These are phyloP conservation scores for Lontra canadensis DNA, from an alignment of 2,113 vertebrate species.

Conservation along the genomic window DNA sequence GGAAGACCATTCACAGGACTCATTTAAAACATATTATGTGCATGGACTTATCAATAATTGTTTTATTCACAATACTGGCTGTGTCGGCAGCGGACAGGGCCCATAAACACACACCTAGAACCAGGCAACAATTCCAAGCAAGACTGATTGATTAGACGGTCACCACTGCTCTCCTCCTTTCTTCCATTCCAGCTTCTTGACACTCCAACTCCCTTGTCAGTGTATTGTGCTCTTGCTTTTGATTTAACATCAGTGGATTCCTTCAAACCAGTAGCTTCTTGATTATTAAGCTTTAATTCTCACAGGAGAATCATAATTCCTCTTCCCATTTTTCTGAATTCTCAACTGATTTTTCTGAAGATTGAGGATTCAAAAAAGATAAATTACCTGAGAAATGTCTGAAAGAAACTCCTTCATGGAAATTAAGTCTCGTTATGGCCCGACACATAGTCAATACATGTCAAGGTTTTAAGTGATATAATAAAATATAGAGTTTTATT, in stretches of 20 bases:
- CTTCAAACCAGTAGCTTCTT: background rate
- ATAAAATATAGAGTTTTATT: constrained; percentile 14
- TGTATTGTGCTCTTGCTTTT: constrained; percentile 25
- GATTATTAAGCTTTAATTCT: constrained; percentile 17
- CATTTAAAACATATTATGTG: background rate
- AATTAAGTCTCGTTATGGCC: background rate
- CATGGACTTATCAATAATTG: background rate
- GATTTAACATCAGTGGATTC: background rate
- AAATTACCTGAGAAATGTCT: constrained; percentile 20
- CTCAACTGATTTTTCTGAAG: background rate
- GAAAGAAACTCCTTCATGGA: background rate
- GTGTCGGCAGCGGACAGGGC: background rate
- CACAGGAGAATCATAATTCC: background rate
- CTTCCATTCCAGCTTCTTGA: background rate
- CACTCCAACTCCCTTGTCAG: background rate
- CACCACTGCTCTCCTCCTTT: background rate
- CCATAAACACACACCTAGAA: background rate
- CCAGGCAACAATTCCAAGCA: background rate
- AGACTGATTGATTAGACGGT: background rate
- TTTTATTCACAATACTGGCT: background rate
- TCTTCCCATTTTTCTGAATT: constrained; percentile 18
- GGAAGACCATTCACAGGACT: background rate
- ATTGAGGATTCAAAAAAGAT: background rate
- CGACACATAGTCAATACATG: background rate
- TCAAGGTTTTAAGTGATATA: background rate